Evolutionary conservation across 2,888 invertebrate species (phyloP).

Genomic region (Morinoia aosen): DNA sequence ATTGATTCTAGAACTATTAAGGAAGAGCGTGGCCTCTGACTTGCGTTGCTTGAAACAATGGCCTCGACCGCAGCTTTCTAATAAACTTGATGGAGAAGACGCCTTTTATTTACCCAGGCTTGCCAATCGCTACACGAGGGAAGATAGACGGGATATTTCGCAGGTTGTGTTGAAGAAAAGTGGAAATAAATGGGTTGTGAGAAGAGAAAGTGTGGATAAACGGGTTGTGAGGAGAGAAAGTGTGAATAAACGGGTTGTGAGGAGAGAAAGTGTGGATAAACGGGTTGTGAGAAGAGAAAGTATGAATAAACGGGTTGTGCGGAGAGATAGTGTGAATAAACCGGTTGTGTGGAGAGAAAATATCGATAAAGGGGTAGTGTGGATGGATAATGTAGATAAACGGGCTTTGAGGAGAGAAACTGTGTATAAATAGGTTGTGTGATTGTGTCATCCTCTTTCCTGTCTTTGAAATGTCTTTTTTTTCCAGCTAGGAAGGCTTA

Average conservation of each 20-base stretch:
- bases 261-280: background rate
- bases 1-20: background rate
- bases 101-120: background rate
- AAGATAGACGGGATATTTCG: background rate
- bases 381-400: no score
- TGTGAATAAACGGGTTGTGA: background rate
- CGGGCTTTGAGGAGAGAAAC: no score
- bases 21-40: background rate
- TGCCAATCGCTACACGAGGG: background rate
- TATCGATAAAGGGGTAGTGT: no score
- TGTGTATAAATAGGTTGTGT: no score
- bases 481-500: no score
- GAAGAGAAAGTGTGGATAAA: background rate
- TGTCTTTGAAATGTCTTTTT: no score
- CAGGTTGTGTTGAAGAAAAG: background rate
- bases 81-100: slow-evolving; percentile 24
- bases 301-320: background rate
- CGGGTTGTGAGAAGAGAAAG: background rate
- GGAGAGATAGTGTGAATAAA: no score
- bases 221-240: background rate
- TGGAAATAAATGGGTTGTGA: background rate
- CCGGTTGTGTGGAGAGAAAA: no score
- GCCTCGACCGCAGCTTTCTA: background rate
- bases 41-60: background rate
- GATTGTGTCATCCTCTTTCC: no score